Conservation (phyloP, 1,140 invertebrate species). For the Magallana gigas region DNA sequence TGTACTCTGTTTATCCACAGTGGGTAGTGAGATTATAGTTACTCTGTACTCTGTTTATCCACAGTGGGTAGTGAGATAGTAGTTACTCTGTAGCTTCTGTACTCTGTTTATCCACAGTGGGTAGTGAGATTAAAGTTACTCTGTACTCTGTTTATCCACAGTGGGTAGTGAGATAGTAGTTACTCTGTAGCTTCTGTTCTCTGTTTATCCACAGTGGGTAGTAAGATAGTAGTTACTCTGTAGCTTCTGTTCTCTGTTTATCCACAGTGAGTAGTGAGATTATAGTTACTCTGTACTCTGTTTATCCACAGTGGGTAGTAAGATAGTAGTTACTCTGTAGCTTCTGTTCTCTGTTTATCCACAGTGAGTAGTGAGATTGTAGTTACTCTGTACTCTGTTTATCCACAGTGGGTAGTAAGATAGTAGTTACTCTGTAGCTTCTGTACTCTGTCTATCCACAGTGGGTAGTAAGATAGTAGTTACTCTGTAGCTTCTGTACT, state of each 20-base stretch:
- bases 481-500: too few species aligned
- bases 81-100: too few species aligned
- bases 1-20: background rate
- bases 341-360: too few species aligned
- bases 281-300: too few species aligned
- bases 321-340: too few species aligned
- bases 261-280: background rate
- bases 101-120: background rate
- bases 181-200: too few species aligned
- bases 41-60: too few species aligned
- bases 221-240: too few species aligned
- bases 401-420: background rate
- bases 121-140: too few species aligned
- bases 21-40: background rate
- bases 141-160: background rate
- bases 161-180: background rate
- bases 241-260: too few species aligned
- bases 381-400: too few species aligned
- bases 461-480: background rate
- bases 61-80: background rate
- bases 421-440: too few species aligned
- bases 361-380: background rate
- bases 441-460: background rate
- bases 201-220: background rate
- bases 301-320: background rate